A percentile compares a stretch with the other conserved stretches of the same genome.
Evolutionary conservation across 2,113 vertebrate genomes (phyloP).

Genomic region (Vulpes vulpes): DNA sequence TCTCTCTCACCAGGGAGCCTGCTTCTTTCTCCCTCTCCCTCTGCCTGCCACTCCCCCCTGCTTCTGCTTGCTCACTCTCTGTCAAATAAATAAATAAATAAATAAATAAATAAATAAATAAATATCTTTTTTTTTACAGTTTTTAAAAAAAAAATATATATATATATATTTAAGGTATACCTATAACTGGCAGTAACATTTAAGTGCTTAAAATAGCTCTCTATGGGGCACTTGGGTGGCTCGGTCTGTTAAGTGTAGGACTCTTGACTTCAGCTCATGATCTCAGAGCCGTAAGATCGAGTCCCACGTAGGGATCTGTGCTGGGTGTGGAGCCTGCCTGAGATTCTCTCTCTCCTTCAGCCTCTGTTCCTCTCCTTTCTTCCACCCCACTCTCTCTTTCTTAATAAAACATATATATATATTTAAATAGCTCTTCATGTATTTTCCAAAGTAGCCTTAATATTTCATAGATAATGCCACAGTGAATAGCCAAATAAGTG

Average conservation of each 20-base stretch:
- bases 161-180: not conserved
- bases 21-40: too few relatives aligned
- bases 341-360: not conserved
- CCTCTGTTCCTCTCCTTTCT: too few relatives aligned
- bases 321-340: not conserved
- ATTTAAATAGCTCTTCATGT: not conserved
- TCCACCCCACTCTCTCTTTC: not conserved
- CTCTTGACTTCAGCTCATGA: not conserved
- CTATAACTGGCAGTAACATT: not conserved
- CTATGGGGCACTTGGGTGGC: too few relatives aligned
- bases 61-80: too few relatives aligned
- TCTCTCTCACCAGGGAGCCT: too few relatives aligned
- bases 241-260: not conserved
- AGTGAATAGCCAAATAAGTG: not conserved
- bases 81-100: too few relatives aligned
- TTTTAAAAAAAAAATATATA: too few relatives aligned
- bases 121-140: too few relatives aligned
- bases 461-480: not conserved
- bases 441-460: constrained; percentile 1
- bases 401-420: not conserved
- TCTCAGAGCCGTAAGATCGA: not conserved
- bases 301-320: not conserved
- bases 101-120: too few relatives aligned
- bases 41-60: too few relatives aligned
- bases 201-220: not conserved